phyloP scores from a whole-genome alignment of 2,888 invertebrate species.

The Quadroppia sp. region DNA sequence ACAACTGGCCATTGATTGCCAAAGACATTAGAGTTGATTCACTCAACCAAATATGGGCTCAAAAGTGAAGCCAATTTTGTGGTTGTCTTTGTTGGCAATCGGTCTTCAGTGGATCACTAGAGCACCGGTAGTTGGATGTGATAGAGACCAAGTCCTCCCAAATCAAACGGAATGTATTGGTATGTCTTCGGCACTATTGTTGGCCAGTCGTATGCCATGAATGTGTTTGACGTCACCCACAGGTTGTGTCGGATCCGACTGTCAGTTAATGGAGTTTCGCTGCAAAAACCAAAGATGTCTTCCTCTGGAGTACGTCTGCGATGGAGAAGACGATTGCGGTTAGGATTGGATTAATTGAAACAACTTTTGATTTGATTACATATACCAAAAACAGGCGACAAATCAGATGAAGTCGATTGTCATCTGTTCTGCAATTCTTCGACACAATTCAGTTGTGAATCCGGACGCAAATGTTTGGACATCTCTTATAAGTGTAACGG shows the following conservation, averaged over 20 bases:
- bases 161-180: conserved; percentile 17
- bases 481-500: conserved; percentile 53
- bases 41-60: not conserved
- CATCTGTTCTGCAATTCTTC: conserved; percentile 53
- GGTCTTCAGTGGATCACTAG: not conserved
- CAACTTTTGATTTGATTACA: too few species aligned
- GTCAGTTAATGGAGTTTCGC: conserved; percentile 63
- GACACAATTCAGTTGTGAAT: conserved; percentile 58
- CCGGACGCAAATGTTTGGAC: conserved; percentile 56
- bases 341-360: not conserved
- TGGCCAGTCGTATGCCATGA: not conserved
- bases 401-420: conserved; percentile 69
- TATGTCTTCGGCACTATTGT: not conserved
- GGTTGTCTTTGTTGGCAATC: not conserved
- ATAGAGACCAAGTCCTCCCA: not conserved
- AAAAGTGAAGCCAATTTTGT: not conserved
- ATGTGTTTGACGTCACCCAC: conserved; percentile 13
- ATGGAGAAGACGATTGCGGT: conserved; percentile 56
- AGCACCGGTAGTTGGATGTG: not conserved
- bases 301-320: conserved; percentile 64
- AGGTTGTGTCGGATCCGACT: conserved; percentile 52
- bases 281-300: conserved; percentile 71
- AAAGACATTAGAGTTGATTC: not conserved
- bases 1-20: conserved; percentile 2
- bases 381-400: conserved; percentile 51